Conservation (phyloP, 2,113 vertebrate species). For the Lamprotornis superbus region DNA sequence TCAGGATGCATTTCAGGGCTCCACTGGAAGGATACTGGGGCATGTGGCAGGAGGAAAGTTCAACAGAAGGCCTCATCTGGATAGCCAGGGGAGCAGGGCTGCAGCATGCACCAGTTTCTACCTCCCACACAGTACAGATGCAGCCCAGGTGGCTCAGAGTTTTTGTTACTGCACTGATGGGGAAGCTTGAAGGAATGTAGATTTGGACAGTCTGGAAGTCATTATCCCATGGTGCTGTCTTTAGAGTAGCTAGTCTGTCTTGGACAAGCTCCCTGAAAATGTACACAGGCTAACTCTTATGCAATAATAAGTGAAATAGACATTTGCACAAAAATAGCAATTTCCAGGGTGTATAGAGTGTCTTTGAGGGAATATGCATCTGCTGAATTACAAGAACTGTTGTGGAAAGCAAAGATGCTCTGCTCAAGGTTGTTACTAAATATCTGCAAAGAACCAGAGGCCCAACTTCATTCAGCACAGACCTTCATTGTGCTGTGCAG, state of each 20-base stretch:
- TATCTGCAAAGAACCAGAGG: not conserved
- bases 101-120: not conserved
- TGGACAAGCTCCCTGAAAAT: not conserved
- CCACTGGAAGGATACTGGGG: not conserved
- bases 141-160: conserved; percentile 33
- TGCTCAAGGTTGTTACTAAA: not conserved
- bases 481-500: not conserved
- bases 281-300: not conserved
- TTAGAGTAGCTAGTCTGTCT: not conserved
- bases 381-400: not conserved
- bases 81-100: not conserved
- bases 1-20: not conserved
- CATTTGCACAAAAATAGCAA: not conserved
- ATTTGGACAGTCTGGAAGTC: conserved; percentile 46
- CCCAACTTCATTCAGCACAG: not conserved
- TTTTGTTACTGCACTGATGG: not conserved
- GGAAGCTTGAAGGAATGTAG: conserved; percentile 44
- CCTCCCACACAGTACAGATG: conserved; percentile 56
- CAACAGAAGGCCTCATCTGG: not conserved
- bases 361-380: not conserved
- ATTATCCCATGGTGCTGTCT: not conserved
- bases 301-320: not conserved
- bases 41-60: not conserved
- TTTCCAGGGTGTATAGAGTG: not conserved
- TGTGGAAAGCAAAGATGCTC: not conserved